Evolutionary conservation across 1,140 invertebrate genomes (phyloP).

Genomic region (Lineus longissimus): DNA sequence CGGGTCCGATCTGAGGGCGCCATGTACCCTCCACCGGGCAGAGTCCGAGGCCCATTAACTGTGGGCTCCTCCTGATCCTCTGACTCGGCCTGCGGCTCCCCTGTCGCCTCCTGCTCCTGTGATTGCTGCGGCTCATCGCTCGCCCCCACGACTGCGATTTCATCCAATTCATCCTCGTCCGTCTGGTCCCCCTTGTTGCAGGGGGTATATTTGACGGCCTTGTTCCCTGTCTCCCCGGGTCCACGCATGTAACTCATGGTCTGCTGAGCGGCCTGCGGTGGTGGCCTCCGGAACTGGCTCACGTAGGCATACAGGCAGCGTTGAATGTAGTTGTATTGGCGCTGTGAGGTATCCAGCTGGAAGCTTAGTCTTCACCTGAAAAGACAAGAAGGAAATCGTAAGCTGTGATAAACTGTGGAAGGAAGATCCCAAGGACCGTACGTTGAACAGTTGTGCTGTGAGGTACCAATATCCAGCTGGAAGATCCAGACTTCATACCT

Average conservation of each 20-base stretch:
- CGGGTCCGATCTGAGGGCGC: constrained; percentile 55
- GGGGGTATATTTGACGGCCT: constrained; percentile 56
- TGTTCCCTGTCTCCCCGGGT: constrained; percentile 8
- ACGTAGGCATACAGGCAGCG: constrained; percentile 6
- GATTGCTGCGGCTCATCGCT: background rate
- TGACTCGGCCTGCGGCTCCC: constrained; percentile 8
- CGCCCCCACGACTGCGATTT: constrained; percentile 66
- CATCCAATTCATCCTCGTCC: constrained; percentile 66
- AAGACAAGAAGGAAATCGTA: too few relatives aligned
- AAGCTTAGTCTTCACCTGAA: too few relatives aligned
- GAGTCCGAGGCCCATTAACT: constrained; percentile 64
- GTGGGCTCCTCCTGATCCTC: constrained; percentile 53
- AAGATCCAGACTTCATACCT: too few relatives aligned
- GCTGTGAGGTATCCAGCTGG: too few relatives aligned
- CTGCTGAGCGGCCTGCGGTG: background rate
- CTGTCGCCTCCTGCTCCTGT: constrained; percentile 3
- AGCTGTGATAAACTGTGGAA: too few relatives aligned
- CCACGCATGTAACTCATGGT: background rate
- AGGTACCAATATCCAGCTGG: too few relatives aligned
- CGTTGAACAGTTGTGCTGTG: too few relatives aligned
- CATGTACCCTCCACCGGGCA: constrained; percentile 55
- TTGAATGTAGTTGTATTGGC: background rate
- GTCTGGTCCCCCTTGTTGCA: constrained; percentile 41
- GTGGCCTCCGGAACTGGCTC: constrained; percentile 3
- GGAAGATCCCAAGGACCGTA: too few relatives aligned